Percentiles rank a stretch among this genome's conserved stretches.
Conservation (phyloP, 2,888 invertebrate genomes). For the Halocaridina rubra region DNA sequence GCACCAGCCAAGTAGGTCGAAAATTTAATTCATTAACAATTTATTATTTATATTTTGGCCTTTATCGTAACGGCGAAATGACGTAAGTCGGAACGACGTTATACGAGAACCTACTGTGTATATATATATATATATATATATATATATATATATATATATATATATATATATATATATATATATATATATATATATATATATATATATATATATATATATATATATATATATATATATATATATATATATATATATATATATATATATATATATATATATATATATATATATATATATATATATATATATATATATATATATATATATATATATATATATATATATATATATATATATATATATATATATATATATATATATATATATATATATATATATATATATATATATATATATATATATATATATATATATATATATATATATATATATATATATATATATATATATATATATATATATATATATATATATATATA, state of each 20-base stretch:
- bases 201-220: neutral
- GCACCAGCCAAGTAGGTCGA: too few relatives aligned
- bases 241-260: neutral
- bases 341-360: neutral
- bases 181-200: neutral
- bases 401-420: neutral
- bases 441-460: neutral
- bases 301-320: neutral
- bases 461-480: too few relatives aligned
- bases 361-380: constrained; percentile 4
- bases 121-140: too few relatives aligned
- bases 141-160: neutral
- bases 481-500: neutral
- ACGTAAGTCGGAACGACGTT: too few relatives aligned
- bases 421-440: neutral
- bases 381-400: neutral
- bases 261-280: neutral
- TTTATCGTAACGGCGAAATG: too few relatives aligned
- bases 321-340: neutral
- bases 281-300: neutral
- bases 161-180: neutral
- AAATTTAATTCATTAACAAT: too few relatives aligned
- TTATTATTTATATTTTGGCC: too few relatives aligned
- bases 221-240: neutral
- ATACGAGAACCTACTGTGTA: too few relatives aligned